Evolutionary conservation across 1,140 invertebrate genomes (phyloP).

Genomic region (Penaeus indicus): DNA sequence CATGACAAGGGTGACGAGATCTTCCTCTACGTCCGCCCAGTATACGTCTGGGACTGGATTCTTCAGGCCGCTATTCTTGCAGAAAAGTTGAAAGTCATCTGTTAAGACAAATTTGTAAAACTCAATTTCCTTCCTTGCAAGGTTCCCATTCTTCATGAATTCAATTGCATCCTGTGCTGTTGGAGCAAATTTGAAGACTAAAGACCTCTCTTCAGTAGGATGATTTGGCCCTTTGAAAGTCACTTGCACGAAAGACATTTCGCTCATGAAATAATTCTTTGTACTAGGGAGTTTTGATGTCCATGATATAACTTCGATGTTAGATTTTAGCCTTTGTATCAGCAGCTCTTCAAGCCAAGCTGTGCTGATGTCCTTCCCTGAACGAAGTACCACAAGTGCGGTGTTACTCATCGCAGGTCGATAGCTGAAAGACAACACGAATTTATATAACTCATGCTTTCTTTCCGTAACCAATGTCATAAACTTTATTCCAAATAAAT

Average conservation of each 20-base stretch:
- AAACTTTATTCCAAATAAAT: no score
- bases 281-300: constrained; percentile 7
- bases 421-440: no score
- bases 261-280: constrained; percentile 23
- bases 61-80: constrained; percentile 11
- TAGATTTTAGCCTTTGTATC: neutral
- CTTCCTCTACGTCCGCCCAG: constrained; percentile 22
- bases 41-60: constrained; percentile 47
- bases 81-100: constrained; percentile 34
- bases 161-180: neutral
- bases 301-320: constrained; percentile 1
- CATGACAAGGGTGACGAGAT: constrained; percentile 29
- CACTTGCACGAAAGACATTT: constrained; percentile 33
- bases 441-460: no score
- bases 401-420: no score
- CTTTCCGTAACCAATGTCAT: no score
- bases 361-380: neutral
- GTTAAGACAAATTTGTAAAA: constrained; percentile 45
- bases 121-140: constrained; percentile 37
- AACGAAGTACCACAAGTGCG: no score
- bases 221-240: neutral
- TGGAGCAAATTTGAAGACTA: constrained; percentile 41
- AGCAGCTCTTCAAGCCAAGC: constrained; percentile 33
- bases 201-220: neutral
- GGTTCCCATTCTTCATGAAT: constrained; percentile 21